These are phyloP conservation scores for Drosophila longiperda DNA, from an alignment of 2,888 invertebrate genomes.

Conservation along the genomic window DNA sequence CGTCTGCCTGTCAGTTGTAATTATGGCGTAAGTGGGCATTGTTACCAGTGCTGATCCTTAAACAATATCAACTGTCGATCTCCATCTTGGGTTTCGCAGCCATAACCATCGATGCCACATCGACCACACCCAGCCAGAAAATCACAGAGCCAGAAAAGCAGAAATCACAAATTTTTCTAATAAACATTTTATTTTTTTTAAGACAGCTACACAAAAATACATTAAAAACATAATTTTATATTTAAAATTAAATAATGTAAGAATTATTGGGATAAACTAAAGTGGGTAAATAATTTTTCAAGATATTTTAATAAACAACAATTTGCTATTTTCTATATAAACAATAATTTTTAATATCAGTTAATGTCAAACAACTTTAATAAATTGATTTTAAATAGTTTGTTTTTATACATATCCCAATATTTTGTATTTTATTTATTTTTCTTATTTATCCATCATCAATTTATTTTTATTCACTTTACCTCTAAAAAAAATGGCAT, in stretches of 20 bases:
- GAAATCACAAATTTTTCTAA: not conserved
- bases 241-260: not conserved
- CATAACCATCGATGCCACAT: not conserved
- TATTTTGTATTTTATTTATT: not conserved
- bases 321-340: not conserved
- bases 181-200: not conserved
- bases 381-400: not conserved
- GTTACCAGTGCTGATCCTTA: slow-evolving; percentile 48
- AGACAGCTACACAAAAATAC: too few relatives aligned
- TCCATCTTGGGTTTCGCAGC: slow-evolving; percentile 26
- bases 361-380: not conserved
- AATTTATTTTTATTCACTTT: not conserved
- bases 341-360: not conserved
- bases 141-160: too few relatives aligned
- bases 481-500: not conserved
- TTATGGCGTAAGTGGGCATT: slow-evolving; percentile 73
- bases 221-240: not conserved
- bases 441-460: not conserved
- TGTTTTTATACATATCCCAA: not conserved
- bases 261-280: not conserved
- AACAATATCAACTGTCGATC: slow-evolving; percentile 39
- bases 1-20: slow-evolving; percentile 58
- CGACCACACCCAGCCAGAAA: slow-evolving; percentile 7
- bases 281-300: not conserved
- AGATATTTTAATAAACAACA: too few relatives aligned